Evolutionary conservation across 2,888 invertebrate genomes (phyloP).

Genomic region (Eristalis arbustorum): DNA sequence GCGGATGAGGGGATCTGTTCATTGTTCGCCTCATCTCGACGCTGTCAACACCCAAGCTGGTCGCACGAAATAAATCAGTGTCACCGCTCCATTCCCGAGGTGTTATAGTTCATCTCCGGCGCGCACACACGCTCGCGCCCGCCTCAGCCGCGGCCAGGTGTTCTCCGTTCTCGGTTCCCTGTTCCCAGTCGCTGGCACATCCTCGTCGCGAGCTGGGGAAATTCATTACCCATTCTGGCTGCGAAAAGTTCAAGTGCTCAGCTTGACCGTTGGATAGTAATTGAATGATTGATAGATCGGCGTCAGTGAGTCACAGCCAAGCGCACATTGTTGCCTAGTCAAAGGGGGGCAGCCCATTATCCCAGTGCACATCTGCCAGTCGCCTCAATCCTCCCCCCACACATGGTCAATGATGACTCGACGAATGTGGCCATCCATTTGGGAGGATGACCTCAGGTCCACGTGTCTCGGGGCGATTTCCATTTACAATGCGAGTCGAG

Average conservation of each 20-base stretch:
- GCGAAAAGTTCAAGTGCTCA: slow-evolving; percentile 59
- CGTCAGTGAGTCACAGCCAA: slow-evolving; percentile 61
- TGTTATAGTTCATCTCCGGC: slow-evolving; percentile 63
- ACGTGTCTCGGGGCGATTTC: slow-evolving; percentile 67
- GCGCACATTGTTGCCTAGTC: slow-evolving; percentile 56
- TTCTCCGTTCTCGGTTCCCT: too few relatives aligned
- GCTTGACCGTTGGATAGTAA: slow-evolving; percentile 61
- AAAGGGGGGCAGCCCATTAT: slow-evolving; percentile 51
- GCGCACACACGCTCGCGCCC: neutral
- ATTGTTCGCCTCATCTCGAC: slow-evolving; percentile 26
- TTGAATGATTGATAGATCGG: slow-evolving; percentile 70
- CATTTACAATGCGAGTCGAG: slow-evolving; percentile 32
- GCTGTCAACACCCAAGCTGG: slow-evolving; percentile 59
- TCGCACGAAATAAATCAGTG: slow-evolving; percentile 67
- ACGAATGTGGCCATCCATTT: slow-evolving; percentile 63
- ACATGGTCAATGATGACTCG: slow-evolving; percentile 50
- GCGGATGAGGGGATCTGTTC: slow-evolving; percentile 38
- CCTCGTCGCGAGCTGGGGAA: slow-evolving; percentile 20
- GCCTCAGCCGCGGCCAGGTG: slow-evolving; percentile 45
- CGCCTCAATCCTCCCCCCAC: neutral
- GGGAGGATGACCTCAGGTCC: slow-evolving; percentile 60
- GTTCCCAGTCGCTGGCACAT: slow-evolving; percentile 8
- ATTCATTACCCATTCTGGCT: slow-evolving; percentile 46
- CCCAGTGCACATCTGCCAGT: slow-evolving; percentile 7
- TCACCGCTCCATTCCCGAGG: slow-evolving; percentile 35